Evolutionary conservation across 2,888 invertebrate genomes (phyloP).

Genomic region (Thumatha senex): DNA sequence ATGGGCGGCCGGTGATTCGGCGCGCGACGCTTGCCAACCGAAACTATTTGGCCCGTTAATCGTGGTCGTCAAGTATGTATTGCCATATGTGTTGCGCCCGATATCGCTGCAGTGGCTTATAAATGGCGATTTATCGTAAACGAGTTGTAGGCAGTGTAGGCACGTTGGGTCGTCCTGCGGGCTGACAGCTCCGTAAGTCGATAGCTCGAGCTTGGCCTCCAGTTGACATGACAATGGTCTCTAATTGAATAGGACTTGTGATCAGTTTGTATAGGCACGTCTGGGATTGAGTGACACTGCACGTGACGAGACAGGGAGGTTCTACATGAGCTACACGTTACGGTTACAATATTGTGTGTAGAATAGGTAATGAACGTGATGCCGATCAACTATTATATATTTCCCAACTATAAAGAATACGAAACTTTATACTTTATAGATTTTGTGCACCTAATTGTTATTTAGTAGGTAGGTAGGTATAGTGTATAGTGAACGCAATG

Average conservation of each 20-base stretch:
- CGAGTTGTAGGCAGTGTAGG: no score
- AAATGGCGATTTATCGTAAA: slow-evolving; percentile 9
- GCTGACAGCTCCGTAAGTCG: neutral
- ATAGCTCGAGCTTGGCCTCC: neutral
- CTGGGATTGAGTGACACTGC: neutral
- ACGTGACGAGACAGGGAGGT: neutral
- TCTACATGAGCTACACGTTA: neutral
- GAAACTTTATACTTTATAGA: no score
- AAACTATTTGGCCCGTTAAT: slow-evolving; percentile 5
- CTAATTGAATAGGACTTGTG: slow-evolving; percentile 21
- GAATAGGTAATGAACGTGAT: no score
- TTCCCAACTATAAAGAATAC: no score
- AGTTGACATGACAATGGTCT: slow-evolving; percentile 12
- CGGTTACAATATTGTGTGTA: no score
- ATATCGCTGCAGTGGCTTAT: slow-evolving; percentile 8
- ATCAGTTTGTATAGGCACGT: slow-evolving; percentile 9
- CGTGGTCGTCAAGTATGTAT: neutral
- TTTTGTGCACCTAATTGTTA: no score
- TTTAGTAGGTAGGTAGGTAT: no score
- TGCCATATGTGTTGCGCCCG: slow-evolving; percentile 1
- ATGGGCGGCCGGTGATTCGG: neutral
- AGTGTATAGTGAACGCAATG: no score
- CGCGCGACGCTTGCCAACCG: slow-evolving; percentile 5
- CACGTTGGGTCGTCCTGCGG: neutral
- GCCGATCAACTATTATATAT: no score